Evolutionary conservation across 2,113 vertebrate species (phyloP).

Genomic region (Spheniscus mendiculus): DNA sequence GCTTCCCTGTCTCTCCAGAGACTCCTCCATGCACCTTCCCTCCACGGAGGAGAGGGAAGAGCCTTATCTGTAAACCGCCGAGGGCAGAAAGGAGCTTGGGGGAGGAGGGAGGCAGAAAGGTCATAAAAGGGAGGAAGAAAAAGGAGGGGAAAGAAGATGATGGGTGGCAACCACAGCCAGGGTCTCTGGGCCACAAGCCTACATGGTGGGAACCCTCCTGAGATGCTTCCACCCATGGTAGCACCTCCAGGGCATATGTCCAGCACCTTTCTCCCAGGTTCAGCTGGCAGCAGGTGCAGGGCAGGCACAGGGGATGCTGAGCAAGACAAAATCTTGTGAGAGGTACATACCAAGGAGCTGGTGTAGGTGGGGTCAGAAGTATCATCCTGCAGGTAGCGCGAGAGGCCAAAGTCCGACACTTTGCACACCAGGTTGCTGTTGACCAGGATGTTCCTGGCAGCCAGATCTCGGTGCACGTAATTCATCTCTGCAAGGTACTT

Average conservation of each 20-base stretch:
- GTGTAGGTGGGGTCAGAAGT: conserved; percentile 97
- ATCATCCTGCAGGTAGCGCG: conserved; percentile 95
- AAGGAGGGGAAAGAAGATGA: background rate
- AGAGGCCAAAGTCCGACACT: conserved; percentile 96
- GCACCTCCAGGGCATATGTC: background rate
- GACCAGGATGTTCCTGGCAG: conserved; percentile 96
- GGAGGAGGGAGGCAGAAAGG: background rate
- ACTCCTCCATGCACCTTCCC: background rate
- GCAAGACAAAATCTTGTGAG: fast-evolving
- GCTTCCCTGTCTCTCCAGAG: background rate
- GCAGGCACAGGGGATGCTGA: background rate
- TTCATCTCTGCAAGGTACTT: conserved; percentile 98
- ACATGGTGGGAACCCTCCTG: fast-evolving
- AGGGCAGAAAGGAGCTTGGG: background rate
- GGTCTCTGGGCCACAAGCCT: background rate
- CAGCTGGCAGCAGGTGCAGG: background rate
- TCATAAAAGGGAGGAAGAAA: background rate
- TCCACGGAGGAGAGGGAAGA: background rate
- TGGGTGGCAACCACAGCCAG: background rate
- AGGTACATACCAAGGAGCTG: conserved; percentile 90
- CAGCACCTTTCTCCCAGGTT: background rate
- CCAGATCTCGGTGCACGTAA: conserved; percentile 95
- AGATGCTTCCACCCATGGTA: background rate
- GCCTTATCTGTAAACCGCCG: background rate
- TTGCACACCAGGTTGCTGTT: conserved; percentile 99